Base-by-base conservation (phyloP, 2,888 invertebrate genomes). In the Cremastinae sp. region DNA sequence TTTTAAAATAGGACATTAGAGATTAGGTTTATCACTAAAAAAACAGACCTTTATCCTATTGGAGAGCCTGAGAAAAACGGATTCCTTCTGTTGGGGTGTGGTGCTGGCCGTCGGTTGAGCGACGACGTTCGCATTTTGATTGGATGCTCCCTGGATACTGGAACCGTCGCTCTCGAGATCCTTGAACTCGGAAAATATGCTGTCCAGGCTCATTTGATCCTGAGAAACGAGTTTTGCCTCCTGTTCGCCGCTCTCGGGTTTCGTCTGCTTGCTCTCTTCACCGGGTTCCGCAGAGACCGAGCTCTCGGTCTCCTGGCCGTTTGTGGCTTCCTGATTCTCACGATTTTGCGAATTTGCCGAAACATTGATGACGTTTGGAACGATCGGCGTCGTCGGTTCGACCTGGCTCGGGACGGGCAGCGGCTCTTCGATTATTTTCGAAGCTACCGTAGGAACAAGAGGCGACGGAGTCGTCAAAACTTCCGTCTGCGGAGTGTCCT, bases 1-100 rank as follows among this genome's bases (percentile, higher is more conserved):
- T n/a, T n/a, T n/a, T n/a, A n/a, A n/a, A n/a, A n/a, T n/a, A n/a
- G n/a, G n/a, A n/a, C n/a, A n/a, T n/a, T 14, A 43, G 10, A 28
- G 14, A 18, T n/a, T n/a, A n/a, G n/a, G n/a, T n/a, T n/a, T n/a
- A n/a, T n/a, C n/a, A n/a, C n/a, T n/a, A n/a, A 38, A 28, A 5
- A 51, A 18, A 79, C 90, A 87, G 86, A 96, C 96, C 93, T 97
- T 98, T 71, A 99, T 97, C 86, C 98, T 94, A 90, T 99, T 99
- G 74, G 97, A 97, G 73, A 99, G 92, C 81, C 98, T 92, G 87
- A 99, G 93, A 89, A 99, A 97, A n/a, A 98, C 96, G 7, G 97
- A 97, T 90, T 98, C 98, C 84, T 97, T 97, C 86, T 96, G 96
- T 73, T 90, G 90, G 4, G 88, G 87, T 4, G 84, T 85, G 0